Evolutionary conservation across 2,113 vertebrate genomes (phyloP).

Genomic region (Otis tarda): DNA sequence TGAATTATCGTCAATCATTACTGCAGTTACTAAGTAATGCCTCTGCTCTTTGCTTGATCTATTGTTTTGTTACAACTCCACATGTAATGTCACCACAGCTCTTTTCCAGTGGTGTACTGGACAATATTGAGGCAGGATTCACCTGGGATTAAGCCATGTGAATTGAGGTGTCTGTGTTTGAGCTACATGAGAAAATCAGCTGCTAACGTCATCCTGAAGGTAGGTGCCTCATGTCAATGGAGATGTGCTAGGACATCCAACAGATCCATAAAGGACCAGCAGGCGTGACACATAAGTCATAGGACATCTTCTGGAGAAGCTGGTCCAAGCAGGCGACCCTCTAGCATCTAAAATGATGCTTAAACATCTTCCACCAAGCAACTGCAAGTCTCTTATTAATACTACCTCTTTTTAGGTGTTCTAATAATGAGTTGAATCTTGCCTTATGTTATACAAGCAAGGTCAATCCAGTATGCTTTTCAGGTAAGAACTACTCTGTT

Average conservation of each 20-base stretch:
- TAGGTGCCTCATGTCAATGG: not conserved
- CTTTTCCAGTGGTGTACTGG: not conserved
- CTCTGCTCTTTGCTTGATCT: not conserved
- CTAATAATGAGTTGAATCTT: not conserved
- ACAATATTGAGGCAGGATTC: not conserved
- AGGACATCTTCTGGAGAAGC: not conserved
- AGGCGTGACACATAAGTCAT: not conserved
- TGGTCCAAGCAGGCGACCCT: not conserved
- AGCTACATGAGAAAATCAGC: not conserved
- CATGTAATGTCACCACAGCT: not conserved
- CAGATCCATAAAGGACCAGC: not conserved
- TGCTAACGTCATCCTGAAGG: not conserved
- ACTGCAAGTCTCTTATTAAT: not conserved
- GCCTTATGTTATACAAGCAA: not conserved
- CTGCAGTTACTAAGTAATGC: not conserved
- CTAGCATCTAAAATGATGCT: not conserved
- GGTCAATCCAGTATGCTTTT: not conserved
- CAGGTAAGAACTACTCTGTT: not conserved
- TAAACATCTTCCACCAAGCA: not conserved
- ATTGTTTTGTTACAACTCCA: not conserved
- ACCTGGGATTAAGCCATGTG: not conserved
- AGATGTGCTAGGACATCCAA: not conserved
- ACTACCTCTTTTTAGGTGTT: not conserved
- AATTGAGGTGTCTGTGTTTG: not conserved
- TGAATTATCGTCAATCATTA: not conserved